Conservation (phyloP, 1,140 invertebrate species). For the Zaprionus kolodkinae region DNA sequence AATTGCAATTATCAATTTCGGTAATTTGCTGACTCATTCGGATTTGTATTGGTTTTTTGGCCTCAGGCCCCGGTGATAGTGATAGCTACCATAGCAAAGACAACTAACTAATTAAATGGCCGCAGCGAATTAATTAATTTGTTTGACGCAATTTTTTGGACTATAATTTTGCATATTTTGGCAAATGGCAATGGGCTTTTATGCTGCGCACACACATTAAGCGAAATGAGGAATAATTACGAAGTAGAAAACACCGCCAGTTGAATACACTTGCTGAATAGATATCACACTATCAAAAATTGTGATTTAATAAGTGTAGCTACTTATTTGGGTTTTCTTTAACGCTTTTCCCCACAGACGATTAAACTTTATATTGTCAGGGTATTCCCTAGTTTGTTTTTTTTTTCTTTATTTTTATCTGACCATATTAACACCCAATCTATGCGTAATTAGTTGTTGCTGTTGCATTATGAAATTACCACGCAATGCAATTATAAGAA, state of each 20-base stretch:
- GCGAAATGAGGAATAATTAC: background rate
- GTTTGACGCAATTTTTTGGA: constrained; percentile 43
- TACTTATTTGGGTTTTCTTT: background rate
- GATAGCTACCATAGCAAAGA: constrained; percentile 17
- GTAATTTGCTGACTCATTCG: constrained; percentile 57
- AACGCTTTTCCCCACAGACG: background rate
- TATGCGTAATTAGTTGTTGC: constrained; percentile 46
- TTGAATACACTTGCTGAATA: background rate
- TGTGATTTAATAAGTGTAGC: background rate
- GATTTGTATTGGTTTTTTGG: constrained; percentile 29
- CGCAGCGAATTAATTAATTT: constrained; percentile 42
- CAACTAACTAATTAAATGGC: constrained; percentile 53
- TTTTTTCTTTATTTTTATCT: constrained; percentile 6
- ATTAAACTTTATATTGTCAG: background rate
- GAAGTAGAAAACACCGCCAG: background rate
- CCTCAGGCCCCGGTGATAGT: constrained; percentile 6
- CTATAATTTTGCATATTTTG: constrained; percentile 32
- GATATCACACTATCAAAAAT: background rate
- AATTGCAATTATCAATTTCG: constrained; percentile 80
- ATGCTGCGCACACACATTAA: constrained; percentile 25
- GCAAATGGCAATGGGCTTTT: constrained; percentile 8
- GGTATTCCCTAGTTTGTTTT: background rate
- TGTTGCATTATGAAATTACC: constrained; percentile 70
- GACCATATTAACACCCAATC: constrained; percentile 55
- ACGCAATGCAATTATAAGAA: constrained; percentile 75